phyloP scores from a whole-genome alignment of 2,888 invertebrate species.

The Eristalinus aeneus region DNA sequence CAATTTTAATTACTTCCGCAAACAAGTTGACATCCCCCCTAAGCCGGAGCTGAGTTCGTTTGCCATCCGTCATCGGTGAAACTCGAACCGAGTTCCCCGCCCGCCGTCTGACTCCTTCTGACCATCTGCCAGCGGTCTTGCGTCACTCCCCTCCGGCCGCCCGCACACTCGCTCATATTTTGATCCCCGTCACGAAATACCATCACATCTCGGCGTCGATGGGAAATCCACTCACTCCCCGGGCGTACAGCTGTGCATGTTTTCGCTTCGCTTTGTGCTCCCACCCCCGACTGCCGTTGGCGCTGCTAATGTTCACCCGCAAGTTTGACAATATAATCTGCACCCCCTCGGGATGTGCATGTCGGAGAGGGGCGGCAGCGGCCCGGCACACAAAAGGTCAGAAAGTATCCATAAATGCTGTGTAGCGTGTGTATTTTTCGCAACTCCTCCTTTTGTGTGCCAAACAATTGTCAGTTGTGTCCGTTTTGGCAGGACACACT shows the following conservation, averaged over 20 bases:
- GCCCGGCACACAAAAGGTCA: conserved; percentile 53
- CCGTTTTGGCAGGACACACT: neutral
- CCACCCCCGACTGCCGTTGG: neutral
- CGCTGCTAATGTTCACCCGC: conserved; percentile 37
- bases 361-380: neutral
- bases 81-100: neutral
- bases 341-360: neutral
- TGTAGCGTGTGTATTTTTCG: conserved; percentile 33
- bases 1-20: conserved; percentile 56
- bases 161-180: conserved; percentile 8
- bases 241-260: conserved; percentile 8
- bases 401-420: conserved; percentile 55
- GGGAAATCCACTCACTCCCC: conserved; percentile 22
- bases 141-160: neutral
- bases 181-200: conserved; percentile 51
- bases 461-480: conserved; percentile 65
- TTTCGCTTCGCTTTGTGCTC: conserved; percentile 1
- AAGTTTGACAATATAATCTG: conserved; percentile 67
- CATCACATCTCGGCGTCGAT: conserved; percentile 49
- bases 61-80: conserved; percentile 1
- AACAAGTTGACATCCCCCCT: conserved; percentile 50
- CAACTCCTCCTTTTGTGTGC: conserved; percentile 47
- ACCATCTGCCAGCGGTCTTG: conserved; percentile 33
- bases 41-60: conserved; percentile 26
- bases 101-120: neutral